A percentile compares a stretch with the other conserved stretches of the same genome.
Conservation (phyloP, 2,888 invertebrate genomes). For the Drosophila histrio region DNA sequence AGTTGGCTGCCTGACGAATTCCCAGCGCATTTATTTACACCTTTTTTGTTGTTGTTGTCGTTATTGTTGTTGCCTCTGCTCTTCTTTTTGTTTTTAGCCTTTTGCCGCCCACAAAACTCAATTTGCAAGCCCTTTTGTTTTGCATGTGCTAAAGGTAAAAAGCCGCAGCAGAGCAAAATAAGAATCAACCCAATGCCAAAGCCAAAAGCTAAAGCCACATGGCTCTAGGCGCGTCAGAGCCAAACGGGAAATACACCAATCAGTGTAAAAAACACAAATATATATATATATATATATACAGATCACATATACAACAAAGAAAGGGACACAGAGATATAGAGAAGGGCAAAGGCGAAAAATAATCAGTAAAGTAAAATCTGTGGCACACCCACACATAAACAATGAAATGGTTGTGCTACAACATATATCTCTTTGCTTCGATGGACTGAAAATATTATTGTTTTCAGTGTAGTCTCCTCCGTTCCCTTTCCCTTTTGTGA, state of each 20-base stretch:
- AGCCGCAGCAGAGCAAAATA: conserved; percentile 44
- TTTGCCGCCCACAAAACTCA: conserved; percentile 53
- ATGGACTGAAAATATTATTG: conserved; percentile 65
- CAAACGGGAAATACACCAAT: conserved; percentile 78
- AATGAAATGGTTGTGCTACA: conserved; percentile 64
- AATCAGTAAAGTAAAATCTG: conserved; percentile 74
- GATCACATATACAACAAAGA: conserved; percentile 12
- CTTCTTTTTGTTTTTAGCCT: conserved; percentile 4
- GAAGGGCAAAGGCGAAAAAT: conserved; percentile 67
- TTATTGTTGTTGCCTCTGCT: not conserved
- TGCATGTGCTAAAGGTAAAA: conserved; percentile 74
- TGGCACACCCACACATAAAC: conserved; percentile 69
- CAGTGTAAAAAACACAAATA: conserved; percentile 69
- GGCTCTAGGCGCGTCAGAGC: conserved; percentile 71
- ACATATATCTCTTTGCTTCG: conserved; percentile 45
- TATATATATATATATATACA: conserved; percentile 23
- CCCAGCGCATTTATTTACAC: conserved; percentile 77
- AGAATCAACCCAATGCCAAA: conserved; percentile 36
- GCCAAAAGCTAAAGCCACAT: conserved; percentile 64
- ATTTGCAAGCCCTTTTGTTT: conserved; percentile 64
- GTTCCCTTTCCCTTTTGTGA: not conserved
- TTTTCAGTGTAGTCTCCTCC: conserved; percentile 48
- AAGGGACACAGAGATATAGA: not conserved
- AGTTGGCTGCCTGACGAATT: conserved; percentile 65
- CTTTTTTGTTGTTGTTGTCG: conserved; percentile 37